A percentile compares a stretch with the other conserved stretches of the same genome.
Conservation (phyloP, 2,113 vertebrate genomes). For the Microcebus murinus region DNA sequence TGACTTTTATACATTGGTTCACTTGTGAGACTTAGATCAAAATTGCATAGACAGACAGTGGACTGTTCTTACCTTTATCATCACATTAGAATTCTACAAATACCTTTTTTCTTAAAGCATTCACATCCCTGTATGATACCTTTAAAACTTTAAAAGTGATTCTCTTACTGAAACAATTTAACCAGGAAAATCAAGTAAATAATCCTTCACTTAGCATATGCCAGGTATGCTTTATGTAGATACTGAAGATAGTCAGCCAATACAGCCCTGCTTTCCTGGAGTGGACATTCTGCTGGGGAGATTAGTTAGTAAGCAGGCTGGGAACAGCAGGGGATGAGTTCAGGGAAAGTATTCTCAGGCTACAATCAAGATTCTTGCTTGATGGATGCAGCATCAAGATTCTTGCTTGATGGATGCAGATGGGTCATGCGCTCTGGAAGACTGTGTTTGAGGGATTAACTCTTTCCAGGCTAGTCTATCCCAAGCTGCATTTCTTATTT, state of each 20-base stretch:
- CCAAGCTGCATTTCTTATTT: conserved; percentile 14
- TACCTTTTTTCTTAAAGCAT: background rate
- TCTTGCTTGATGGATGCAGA: background rate
- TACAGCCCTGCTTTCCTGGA: background rate
- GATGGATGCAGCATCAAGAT: background rate
- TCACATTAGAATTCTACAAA: background rate
- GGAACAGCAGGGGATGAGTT: background rate
- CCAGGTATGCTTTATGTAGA: background rate
- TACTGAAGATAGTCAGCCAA: background rate
- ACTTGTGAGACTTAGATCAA: background rate
- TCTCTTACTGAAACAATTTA: background rate
- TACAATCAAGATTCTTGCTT: background rate
- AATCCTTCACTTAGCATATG: background rate
- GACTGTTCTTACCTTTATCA: background rate
- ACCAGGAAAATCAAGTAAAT: background rate
- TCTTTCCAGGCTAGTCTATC: background rate
- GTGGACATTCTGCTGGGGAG: background rate
- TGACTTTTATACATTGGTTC: background rate
- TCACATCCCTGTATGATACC: background rate
- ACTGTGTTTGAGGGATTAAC: background rate
- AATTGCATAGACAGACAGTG: background rate
- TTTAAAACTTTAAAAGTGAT: background rate
- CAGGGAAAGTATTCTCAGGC: background rate
- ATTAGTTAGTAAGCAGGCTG: background rate
- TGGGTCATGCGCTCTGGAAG: background rate